These are phyloP conservation scores for Agrilus mali DNA, from an alignment of 2,888 invertebrate species.

Conservation along the genomic window DNA sequence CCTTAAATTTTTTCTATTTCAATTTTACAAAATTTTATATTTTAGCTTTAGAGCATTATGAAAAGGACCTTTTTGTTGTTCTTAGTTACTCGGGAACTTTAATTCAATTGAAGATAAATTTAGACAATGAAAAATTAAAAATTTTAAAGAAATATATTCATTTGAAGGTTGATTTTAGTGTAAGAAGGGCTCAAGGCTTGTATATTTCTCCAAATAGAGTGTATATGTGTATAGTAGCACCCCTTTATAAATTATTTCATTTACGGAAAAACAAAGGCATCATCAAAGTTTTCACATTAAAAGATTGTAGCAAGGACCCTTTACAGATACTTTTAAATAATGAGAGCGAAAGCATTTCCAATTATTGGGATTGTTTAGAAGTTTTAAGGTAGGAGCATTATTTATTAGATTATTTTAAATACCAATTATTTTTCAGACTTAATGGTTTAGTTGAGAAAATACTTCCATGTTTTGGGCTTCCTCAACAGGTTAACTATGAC, in stretches of 20 bases:
- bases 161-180: constrained; percentile 23
- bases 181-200: constrained; percentile 23
- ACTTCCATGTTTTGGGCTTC: constrained; percentile 24
- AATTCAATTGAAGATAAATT: constrained; percentile 21
- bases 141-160: constrained; percentile 20
- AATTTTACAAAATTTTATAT: constrained; percentile 2
- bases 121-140: constrained; percentile 19
- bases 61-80: constrained; percentile 20
- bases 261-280: constrained; percentile 16
- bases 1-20: no score
- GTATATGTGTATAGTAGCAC: constrained; percentile 20
- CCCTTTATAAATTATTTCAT: constrained; percentile 20
- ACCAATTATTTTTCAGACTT: constrained; percentile 2
- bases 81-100: constrained; percentile 22
- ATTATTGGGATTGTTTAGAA: constrained; percentile 30
- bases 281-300: constrained; percentile 21
- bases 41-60: constrained; percentile 22
- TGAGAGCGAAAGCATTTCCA: constrained; percentile 17
- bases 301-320: constrained; percentile 20
- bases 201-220: constrained; percentile 23
- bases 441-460: constrained; percentile 21
- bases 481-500: constrained; percentile 21
- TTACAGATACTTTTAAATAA: constrained; percentile 23
- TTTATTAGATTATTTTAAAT: neutral
- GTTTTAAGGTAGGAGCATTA: constrained; percentile 20